phyloP scores from a whole-genome alignment of 2,113 vertebrate species.

The Eulemur macaco region DNA sequence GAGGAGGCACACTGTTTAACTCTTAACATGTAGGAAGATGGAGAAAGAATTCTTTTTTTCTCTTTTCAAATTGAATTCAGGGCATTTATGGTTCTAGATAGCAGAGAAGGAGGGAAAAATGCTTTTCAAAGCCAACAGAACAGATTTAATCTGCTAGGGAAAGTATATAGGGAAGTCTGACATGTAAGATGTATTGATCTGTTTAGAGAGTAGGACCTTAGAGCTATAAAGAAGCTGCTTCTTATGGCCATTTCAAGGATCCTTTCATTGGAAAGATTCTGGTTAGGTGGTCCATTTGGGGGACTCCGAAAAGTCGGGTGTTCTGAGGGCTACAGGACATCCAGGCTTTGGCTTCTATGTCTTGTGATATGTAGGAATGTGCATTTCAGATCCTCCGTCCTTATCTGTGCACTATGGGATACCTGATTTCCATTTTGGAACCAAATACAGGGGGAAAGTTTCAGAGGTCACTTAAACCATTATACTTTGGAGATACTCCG shows the following conservation, averaged over 20 bases:
- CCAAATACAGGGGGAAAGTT: background rate
- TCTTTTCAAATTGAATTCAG: slow-evolving; percentile 19
- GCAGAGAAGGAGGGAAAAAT: slow-evolving; percentile 14
- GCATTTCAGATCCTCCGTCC: background rate
- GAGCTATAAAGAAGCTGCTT: background rate
- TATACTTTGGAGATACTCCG: background rate
- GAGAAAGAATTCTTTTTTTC: background rate
- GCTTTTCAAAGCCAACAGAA: slow-evolving; percentile 27
- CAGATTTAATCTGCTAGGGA: background rate
- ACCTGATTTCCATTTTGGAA: background rate
- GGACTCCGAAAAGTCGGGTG: background rate
- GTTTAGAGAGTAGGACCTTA: background rate
- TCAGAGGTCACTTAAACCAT: background rate
- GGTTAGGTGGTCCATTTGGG: background rate
- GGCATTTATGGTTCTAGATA: slow-evolving; percentile 27
- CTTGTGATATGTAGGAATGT: background rate
- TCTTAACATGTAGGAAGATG: background rate
- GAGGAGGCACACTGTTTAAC: background rate
- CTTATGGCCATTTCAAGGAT: background rate
- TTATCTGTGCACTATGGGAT: background rate
- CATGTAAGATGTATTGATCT: background rate
- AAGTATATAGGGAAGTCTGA: background rate
- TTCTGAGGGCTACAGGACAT: background rate
- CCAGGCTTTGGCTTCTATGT: background rate
- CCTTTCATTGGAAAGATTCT: background rate